Conservation (phyloP, 37 sponge, comb jelly and placozoan genomes). For the Geodia barretti region DNA sequence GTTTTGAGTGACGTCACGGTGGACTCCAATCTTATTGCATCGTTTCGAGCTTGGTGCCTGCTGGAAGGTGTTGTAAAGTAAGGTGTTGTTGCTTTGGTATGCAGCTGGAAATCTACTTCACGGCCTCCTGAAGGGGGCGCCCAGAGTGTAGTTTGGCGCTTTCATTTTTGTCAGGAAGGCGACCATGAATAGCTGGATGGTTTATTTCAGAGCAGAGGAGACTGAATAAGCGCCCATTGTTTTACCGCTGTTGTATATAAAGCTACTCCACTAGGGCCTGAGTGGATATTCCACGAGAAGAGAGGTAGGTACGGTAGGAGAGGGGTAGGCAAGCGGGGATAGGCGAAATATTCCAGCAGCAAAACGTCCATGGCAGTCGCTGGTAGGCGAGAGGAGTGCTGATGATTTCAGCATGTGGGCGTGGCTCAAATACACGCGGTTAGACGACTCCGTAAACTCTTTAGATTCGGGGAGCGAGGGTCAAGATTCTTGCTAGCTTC, state of each 20-base stretch:
- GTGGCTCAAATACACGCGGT: background rate
- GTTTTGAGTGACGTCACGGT: slow-evolving; percentile 29
- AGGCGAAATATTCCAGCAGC: slow-evolving; percentile 26
- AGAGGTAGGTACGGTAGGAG: slow-evolving; percentile 27
- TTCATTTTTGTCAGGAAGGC: slow-evolving; percentile 21
- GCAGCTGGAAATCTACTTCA: no score
- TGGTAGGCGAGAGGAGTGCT: background rate
- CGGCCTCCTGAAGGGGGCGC: slow-evolving; percentile 30
- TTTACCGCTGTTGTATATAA: slow-evolving; percentile 39
- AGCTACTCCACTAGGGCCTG: slow-evolving; percentile 22
- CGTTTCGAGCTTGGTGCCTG: background rate
- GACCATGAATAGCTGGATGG: background rate
- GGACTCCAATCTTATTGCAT: slow-evolving; percentile 34
- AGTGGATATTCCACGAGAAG: background rate
- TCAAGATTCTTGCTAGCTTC: no score
- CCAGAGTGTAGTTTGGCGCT: background rate
- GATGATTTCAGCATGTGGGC: background rate
- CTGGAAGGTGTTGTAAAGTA: no score
- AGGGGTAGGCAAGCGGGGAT: no score
- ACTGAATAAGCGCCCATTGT: no score
- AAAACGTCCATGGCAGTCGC: slow-evolving; percentile 15
- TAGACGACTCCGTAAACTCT: background rate
- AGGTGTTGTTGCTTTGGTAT: no score
- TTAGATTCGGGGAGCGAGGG: background rate
- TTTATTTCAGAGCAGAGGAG: no score